Evolutionary conservation across 2,113 vertebrate genomes (phyloP).

Genomic region (Salvator merianae): DNA sequence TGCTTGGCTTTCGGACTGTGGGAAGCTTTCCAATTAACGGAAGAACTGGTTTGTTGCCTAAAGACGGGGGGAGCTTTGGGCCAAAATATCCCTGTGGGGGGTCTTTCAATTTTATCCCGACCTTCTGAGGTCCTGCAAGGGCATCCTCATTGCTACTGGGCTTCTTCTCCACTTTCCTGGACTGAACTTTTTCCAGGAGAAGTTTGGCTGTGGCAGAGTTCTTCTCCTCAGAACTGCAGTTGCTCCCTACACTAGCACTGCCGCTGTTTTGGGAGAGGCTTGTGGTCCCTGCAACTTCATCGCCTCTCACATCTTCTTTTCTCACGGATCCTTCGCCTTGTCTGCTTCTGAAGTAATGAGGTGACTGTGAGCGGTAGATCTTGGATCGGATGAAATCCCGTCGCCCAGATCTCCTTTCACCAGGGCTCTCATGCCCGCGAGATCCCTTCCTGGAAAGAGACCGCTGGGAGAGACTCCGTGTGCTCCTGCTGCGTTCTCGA

Average conservation of each 20-base stretch:
- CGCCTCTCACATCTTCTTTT: constrained; percentile 74
- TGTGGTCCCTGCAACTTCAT: constrained; percentile 69
- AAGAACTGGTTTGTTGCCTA: constrained; percentile 90
- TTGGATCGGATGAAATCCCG: constrained; percentile 93
- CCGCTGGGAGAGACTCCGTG: constrained; percentile 87
- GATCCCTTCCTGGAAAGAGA: constrained; percentile 81
- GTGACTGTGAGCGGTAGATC: constrained; percentile 95
- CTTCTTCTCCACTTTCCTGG: constrained; percentile 83
- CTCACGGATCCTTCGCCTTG: constrained; percentile 67
- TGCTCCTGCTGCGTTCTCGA: constrained; percentile 82
- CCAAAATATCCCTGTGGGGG: constrained; percentile 98
- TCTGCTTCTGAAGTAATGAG: constrained; percentile 78
- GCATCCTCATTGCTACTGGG: constrained; percentile 71
- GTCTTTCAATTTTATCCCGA: constrained; percentile 92
- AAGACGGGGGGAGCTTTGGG: constrained; percentile 91
- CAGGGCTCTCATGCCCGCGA: constrained; percentile 80
- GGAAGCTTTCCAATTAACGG: constrained; percentile 95
- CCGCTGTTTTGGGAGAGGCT: constrained; percentile 69
- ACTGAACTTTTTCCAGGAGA: constrained; percentile 93
- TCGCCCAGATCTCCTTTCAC: constrained; percentile 74
- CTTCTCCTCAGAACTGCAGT: constrained; percentile 84
- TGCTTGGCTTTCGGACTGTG: constrained; percentile 79
- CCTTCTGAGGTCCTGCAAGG: constrained; percentile 75
- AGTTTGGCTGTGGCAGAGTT: constrained; percentile 91
- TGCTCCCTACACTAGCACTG: constrained; percentile 63